Evolutionary conservation across 2,797 vertebrate genomes (phyloP).

Genomic region (Poeciliopsis infans): DNA sequence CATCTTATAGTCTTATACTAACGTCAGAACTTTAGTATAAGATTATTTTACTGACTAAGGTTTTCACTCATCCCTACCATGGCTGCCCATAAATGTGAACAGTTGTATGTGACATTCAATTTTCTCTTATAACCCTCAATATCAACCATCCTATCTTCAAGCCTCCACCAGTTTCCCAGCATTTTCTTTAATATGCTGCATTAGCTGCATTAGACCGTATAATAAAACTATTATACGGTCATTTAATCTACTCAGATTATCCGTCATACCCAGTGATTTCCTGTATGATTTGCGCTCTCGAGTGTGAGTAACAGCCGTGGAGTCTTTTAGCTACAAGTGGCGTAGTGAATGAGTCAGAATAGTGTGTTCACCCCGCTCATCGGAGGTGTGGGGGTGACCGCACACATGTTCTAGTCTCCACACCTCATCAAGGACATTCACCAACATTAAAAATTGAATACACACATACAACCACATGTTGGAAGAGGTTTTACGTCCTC

Average conservation of each 20-base stretch:
- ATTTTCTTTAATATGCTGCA: conserved; percentile 5
- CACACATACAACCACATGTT: conserved; percentile 11
- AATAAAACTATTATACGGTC: conserved; percentile 16
- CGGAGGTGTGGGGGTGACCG: conserved; percentile 3
- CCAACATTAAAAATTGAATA: conserved; percentile 38
- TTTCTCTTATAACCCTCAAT: neutral
- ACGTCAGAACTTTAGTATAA: neutral
- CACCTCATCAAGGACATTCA: conserved; percentile 41
- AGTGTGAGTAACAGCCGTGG: conserved; percentile 44
- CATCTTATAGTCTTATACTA: neutral
- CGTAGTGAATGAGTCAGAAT: conserved; percentile 54
- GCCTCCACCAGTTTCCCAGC: neutral
- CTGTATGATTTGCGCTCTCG: conserved; percentile 50
- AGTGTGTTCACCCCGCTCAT: conserved; percentile 27
- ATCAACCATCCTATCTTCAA: neutral
- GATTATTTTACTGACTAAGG: neutral
- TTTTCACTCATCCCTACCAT: neutral
- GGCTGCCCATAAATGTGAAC: neutral
- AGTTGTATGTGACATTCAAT: neutral
- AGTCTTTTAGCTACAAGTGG: conserved; percentile 14
- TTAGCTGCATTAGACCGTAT: conserved; percentile 7
- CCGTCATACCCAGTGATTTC: conserved; percentile 25
- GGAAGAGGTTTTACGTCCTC: conserved; percentile 38
- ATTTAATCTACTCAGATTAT: conserved; percentile 56
- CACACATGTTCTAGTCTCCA: conserved; percentile 18